These are phyloP conservation scores for Drosophila multiciliata DNA, from an alignment of 2,888 invertebrate genomes.

Conservation along the genomic window DNA sequence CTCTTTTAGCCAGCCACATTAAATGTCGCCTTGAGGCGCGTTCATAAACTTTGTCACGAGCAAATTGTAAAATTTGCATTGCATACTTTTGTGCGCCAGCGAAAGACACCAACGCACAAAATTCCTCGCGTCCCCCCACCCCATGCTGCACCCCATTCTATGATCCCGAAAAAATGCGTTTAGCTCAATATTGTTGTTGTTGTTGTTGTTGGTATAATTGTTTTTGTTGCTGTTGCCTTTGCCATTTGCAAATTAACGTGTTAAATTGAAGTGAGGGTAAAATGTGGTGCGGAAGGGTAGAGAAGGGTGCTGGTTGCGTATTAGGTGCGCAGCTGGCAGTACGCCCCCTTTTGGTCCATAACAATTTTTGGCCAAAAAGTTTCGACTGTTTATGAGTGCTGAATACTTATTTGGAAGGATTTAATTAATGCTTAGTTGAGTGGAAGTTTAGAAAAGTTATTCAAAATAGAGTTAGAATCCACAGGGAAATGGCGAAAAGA, in stretches of 20 bases:
- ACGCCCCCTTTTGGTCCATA: slow-evolving; percentile 25
- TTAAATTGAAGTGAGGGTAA: slow-evolving; percentile 52
- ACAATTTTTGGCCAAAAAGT: slow-evolving; percentile 40
- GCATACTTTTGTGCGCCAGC: slow-evolving; percentile 65
- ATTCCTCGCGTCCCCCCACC: slow-evolving; percentile 14
- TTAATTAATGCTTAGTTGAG: slow-evolving; percentile 61
- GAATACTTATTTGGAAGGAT: slow-evolving; percentile 59
- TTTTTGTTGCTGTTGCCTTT: slow-evolving; percentile 26
- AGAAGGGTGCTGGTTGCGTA: neutral
- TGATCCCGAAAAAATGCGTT: slow-evolving; percentile 33
- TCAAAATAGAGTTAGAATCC: slow-evolving; percentile 6
- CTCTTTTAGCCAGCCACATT: slow-evolving; percentile 30
- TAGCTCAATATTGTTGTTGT: slow-evolving; percentile 24
- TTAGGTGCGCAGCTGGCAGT: neutral
- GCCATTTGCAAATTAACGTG: slow-evolving; percentile 70
- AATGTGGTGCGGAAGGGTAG: neutral
- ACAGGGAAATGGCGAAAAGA: neutral
- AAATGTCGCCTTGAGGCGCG: slow-evolving; percentile 65
- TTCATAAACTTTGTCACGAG: slow-evolving; percentile 72
- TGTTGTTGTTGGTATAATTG: slow-evolving; percentile 8
- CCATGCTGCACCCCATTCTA: neutral
- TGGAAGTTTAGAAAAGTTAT: slow-evolving; percentile 40
- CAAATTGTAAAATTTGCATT: slow-evolving; percentile 75
- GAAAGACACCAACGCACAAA: slow-evolving; percentile 47
- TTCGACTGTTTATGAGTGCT: slow-evolving; percentile 40